Evolutionary conservation across 2,888 invertebrate species (phyloP), one percentile per base, ranked within the genome.

Genomic region (Drosophila prostipennis): DNA sequence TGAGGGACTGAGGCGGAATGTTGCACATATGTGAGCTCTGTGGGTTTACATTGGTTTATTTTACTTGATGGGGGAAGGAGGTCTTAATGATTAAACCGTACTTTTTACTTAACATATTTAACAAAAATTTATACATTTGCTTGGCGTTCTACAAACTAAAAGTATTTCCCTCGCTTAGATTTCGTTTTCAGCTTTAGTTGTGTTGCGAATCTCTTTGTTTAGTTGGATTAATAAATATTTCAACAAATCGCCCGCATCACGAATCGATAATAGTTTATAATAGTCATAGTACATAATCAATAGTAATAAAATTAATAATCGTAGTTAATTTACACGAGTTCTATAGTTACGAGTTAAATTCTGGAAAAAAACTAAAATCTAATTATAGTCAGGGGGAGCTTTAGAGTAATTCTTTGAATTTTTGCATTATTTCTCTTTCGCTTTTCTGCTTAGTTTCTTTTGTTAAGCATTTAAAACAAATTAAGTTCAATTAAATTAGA

Each of bases 321-420:
- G 64, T 75, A 61, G 48, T 71, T 76, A 65, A 72, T 76, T 76
- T 80, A 80, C 86, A 81, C 40, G 40, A 10, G 53, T 58, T 51
- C 39, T 55, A 58, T 32, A 65, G 68, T 48, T 53, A 63, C 74
- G 80, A 83, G 64, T 68, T 71, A 60, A 78, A 79, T 79, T 85
- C 82, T 64, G 79, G 65, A 84, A 71, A 77, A 58, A 72, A 72
- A 72, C 46, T 57, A 76, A 74, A 57, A 37, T 26, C 72, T 74
- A 74, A 74, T 78, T 68, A 76, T 79, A 86, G 78, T 80, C 70
- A 65, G 73, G 39, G 43, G 42, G 71, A 60, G 68, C 63, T 54
- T 69, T 60, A 72, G 78, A 87, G 87, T 77, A 82, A 82, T 88
- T 88, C 87, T 88, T 80, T 75, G 87, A 82, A 82, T 86, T 72